These are phyloP conservation scores for Murina feae DNA, from an alignment of 2,113 vertebrate species.

Conservation along the genomic window DNA sequence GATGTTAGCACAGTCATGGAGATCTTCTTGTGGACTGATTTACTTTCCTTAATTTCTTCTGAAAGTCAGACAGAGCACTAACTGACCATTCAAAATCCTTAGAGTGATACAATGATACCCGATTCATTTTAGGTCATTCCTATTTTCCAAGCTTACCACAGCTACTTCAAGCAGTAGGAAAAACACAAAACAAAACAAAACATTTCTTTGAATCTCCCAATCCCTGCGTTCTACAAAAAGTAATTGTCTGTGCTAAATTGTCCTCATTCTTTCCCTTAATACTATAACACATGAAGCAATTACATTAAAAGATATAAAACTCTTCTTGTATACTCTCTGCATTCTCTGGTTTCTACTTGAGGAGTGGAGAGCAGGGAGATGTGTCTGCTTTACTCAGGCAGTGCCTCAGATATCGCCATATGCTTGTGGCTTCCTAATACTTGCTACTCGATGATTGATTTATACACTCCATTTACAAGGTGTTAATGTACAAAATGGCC, in stretches of 20 bases:
- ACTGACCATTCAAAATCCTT: background rate
- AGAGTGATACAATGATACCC: background rate
- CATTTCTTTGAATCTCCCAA: background rate
- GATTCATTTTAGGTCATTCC: background rate
- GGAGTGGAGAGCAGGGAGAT: background rate
- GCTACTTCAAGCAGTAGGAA: background rate
- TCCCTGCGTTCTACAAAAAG: background rate
- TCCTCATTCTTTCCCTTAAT: background rate
- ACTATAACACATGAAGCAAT: background rate
- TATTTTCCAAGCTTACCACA: background rate
- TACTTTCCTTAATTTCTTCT: background rate
- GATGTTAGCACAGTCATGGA: background rate
- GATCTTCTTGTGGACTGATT: background rate
- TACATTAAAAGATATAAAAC: background rate
- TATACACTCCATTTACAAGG: conserved; percentile 16
- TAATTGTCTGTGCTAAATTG: background rate
- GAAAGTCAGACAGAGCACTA: background rate
- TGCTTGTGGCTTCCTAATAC: background rate
- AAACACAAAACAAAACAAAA: too few relatives aligned
- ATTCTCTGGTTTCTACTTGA: background rate
- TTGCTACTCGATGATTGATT: conserved; percentile 6
- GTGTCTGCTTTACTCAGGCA: background rate
- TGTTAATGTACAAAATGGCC: conserved; percentile 21
- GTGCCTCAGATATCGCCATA: background rate
- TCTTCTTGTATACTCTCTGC: background rate